These are phyloP conservation scores for Anolis apletophallus DNA, from an alignment of 2,797 vertebrate species.

Conservation along the genomic window DNA sequence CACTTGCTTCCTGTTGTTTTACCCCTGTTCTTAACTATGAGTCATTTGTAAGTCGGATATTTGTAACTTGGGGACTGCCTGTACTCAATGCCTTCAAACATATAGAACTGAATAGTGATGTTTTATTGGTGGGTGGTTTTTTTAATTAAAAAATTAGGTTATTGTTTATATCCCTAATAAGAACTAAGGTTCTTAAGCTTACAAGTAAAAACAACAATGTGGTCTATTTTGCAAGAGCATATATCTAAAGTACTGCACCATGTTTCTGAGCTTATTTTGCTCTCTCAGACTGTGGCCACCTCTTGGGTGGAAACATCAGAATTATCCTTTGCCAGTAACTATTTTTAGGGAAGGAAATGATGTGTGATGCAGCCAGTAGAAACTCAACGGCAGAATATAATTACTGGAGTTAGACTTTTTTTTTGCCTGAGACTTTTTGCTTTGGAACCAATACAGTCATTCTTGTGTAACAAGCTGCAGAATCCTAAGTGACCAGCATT, in stretches of 20 bases:
- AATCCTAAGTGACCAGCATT: constrained; percentile 58
- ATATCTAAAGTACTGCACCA: background rate
- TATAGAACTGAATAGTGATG: background rate
- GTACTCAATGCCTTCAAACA: too few species aligned
- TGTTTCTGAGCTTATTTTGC: constrained; percentile 18
- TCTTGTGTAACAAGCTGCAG: constrained; percentile 36
- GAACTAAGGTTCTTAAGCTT: background rate
- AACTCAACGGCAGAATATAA: background rate
- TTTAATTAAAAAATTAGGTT: too few species aligned
- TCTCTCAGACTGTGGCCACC: constrained; percentile 22
- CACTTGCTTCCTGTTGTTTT: too few species aligned
- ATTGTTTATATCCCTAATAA: background rate
- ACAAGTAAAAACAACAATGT: background rate
- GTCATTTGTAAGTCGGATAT: too few species aligned
- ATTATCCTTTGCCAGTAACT: background rate
- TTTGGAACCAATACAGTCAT: constrained; percentile 33
- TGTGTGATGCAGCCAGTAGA: constrained; percentile 15
- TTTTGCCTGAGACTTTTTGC: constrained; percentile 29
- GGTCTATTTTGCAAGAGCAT: background rate
- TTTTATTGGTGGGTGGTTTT: background rate
- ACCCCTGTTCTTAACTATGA: too few species aligned
- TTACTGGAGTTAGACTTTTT: constrained; percentile 55
- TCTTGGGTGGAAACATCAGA: background rate
- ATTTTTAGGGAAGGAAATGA: constrained; percentile 32
- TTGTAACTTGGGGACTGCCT: too few species aligned